These are phyloP conservation scores for Chaetorhynchus papuensis DNA, from an alignment of 2,113 vertebrate genomes.

Conservation along the genomic window DNA sequence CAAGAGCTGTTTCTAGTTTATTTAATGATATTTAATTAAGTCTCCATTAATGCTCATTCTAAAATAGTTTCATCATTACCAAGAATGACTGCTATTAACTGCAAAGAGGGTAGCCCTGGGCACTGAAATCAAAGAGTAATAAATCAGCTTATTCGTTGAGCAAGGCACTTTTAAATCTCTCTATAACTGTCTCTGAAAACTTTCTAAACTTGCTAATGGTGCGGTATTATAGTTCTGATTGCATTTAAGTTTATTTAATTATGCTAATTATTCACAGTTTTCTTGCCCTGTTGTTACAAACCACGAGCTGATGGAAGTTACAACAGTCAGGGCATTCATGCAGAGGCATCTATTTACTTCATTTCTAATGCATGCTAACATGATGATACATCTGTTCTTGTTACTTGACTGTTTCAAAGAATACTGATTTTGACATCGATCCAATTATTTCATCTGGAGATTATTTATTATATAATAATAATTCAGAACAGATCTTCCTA, in stretches of 20 bases:
- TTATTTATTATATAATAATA: not conserved
- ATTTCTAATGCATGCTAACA: not conserved
- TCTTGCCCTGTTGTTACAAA: not conserved
- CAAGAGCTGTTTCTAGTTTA: not conserved
- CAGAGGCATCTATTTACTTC: not conserved
- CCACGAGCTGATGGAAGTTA: not conserved
- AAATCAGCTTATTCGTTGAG: not conserved
- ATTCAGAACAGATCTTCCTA: not conserved
- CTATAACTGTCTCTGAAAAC: not conserved
- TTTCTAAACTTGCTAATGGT: not conserved
- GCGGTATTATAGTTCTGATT: not conserved
- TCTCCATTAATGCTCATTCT: not conserved
- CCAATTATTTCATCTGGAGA: not conserved
- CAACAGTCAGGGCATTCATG: not conserved
- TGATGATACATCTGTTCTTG: not conserved
- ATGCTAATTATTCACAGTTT: not conserved
- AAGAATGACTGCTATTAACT: not conserved
- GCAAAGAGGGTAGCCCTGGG: not conserved
- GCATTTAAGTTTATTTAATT: not conserved
- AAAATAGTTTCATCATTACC: not conserved
- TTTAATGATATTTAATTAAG: constrained; percentile 3
- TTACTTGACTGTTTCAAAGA: not conserved
- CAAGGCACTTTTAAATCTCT: not conserved
- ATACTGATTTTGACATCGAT: not conserved
- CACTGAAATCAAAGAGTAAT: not conserved